phyloP scores from a whole-genome alignment of 2,888 invertebrate species.

The Zygaena filipendulae region DNA sequence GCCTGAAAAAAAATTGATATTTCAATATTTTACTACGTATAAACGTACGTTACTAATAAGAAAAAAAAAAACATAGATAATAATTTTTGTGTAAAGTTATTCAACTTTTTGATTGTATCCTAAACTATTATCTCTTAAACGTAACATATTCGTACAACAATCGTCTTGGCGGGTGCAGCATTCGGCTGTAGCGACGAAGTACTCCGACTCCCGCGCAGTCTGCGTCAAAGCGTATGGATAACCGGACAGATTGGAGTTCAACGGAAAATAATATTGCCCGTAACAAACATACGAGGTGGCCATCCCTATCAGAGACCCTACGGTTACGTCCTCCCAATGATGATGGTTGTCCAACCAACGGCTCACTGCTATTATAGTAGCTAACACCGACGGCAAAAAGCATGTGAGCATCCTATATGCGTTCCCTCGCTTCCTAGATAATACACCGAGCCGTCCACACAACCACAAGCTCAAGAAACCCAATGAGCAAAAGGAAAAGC shows the following conservation, averaged over 20 bases:
- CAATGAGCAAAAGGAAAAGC: constrained; percentile 81
- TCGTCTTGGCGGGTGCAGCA: constrained; percentile 18
- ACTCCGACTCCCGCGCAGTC: constrained; percentile 12
- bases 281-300: constrained; percentile 72
- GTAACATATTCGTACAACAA: no score
- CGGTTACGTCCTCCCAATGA: constrained; percentile 85
- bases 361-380: constrained; percentile 74
- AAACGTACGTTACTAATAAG: no score
- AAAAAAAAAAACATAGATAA: no score
- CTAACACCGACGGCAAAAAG: constrained; percentile 71
- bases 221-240: constrained; percentile 19
- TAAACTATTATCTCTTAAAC: no score
- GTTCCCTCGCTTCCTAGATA: constrained; percentile 68
- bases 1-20: no score
- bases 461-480: constrained; percentile 78
- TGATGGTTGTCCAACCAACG: constrained; percentile 89
- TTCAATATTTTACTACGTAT: no score
- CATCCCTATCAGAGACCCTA: constrained; percentile 75
- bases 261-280: constrained; percentile 76
- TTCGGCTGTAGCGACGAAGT: constrained; percentile 11
- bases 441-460: constrained; percentile 74
- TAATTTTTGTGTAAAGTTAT: no score
- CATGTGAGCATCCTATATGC: constrained; percentile 70
- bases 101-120: no score
- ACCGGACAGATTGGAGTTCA: constrained; percentile 21